phyloP scores from a whole-genome alignment of 2,113 vertebrate species.

The Epinephelus moara region DNA sequence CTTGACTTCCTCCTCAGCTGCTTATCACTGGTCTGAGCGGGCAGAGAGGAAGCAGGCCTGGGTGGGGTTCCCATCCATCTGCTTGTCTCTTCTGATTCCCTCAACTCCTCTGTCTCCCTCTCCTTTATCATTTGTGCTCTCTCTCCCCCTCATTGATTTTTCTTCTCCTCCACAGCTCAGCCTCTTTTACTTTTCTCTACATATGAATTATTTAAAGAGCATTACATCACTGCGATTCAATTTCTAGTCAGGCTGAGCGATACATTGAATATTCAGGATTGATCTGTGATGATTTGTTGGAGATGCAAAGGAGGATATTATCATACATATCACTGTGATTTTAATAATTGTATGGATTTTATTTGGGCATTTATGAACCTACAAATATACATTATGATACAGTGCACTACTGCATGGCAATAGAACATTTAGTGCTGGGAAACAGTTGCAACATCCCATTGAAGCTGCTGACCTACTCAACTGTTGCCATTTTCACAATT shows the following conservation, averaged over 20 bases:
- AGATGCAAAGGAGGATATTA: not conserved
- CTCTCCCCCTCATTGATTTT: conserved; percentile 70
- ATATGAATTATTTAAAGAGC: conserved; percentile 83
- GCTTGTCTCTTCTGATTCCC: conserved; percentile 51
- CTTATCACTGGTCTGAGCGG: conserved; percentile 52
- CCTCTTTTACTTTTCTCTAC: conserved; percentile 75
- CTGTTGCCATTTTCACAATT: not conserved
- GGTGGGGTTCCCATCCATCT: conserved; percentile 74
- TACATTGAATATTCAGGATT: not conserved
- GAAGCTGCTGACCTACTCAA: not conserved
- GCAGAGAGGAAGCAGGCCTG: conserved; percentile 52
- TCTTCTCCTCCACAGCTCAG: conserved; percentile 57
- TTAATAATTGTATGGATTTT: not conserved
- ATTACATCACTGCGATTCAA: conserved; percentile 79
- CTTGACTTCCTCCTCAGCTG: conserved; percentile 62
- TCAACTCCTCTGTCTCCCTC: conserved; percentile 39
- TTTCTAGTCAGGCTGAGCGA: not conserved
- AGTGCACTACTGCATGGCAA: not conserved
- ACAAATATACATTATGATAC: not conserved
- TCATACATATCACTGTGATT: not conserved
- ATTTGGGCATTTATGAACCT: not conserved
- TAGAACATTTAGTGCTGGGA: too few relatives aligned
- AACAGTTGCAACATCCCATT: not conserved
- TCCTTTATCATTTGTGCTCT: conserved; percentile 31
- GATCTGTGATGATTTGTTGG: conserved; percentile 11